Evolutionary conservation across 1,140 invertebrate species (phyloP), one percentile per base, ranked within the genome.

Genomic region (Stratiolaelaps scimitus): DNA sequence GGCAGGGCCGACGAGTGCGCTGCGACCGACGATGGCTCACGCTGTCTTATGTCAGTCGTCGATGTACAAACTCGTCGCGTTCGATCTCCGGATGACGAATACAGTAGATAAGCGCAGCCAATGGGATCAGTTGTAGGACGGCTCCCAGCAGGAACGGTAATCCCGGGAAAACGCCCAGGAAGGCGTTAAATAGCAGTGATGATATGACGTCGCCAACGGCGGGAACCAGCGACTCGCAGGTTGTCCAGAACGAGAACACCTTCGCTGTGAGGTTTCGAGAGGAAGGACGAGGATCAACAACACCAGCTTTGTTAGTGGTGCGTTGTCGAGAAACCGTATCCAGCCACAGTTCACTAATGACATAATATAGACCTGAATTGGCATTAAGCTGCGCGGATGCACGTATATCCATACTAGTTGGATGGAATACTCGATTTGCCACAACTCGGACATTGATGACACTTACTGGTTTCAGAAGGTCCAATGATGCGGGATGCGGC

Each of bases 181-280:
- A 60, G 53, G 53, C 53, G 53, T 60, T 60, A 34, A 60, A 60
- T 6, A 60, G 23, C 15, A 60, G 53, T 2, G 53, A 60, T 34
- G 53, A 60, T 26, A 60, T 60, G 17, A 60, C 53, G 26, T 60
- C 53, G 5, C 53, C 53, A n/a, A 60, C 23, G 53, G 53, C 53
- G 17, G 53, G 53, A 1, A 60, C 53, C 53, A 60, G 34, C 2
- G 53, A 60, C 23, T 60, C 53, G 53, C 53, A 60, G 15, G 53
- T 60, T 26, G 53, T 60, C 53, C 53, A 60, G 53, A 60, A 60
- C 17, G 53, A 60, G 23, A 60, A 60, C 26, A 60, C 53, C 10
- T 60, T 60, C 17, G 53, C 34, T 26, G 34, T 10, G 34, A 40
- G 34, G 34, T 40, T 40, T 10, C 4, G 10, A 40, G 10, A 40